phyloP scores from a whole-genome alignment of 2,797 vertebrate species.

The Leuciscus waleckii region DNA sequence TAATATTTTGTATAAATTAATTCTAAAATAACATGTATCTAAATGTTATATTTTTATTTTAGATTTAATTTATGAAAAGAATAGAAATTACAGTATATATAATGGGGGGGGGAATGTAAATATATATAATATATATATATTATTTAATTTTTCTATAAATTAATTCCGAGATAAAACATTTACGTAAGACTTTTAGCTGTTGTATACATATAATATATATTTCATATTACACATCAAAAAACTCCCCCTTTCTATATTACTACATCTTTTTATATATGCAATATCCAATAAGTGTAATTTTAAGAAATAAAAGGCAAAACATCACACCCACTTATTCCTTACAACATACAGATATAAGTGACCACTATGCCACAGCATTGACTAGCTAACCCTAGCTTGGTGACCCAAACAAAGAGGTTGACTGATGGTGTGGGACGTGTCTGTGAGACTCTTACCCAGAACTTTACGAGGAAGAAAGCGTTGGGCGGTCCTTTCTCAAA shows the following conservation, averaged over 20 bases:
- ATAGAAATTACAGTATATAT: no score
- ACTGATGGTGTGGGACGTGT: not conserved
- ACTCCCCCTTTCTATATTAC: not conserved
- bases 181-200: not conserved
- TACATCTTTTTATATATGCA: not conserved
- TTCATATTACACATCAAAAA: not conserved
- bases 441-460: slow-evolving; percentile 87
- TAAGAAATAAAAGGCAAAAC: not conserved
- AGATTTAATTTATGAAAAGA: no score
- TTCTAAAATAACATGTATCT: not conserved
- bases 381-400: not conserved
- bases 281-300: not conserved
- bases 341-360: not conserved
- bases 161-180: not conserved
- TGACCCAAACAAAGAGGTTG: not conserved
- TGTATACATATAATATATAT: not conserved
- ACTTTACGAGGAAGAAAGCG: slow-evolving; percentile 96
- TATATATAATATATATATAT: not conserved
- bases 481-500: slow-evolving; percentile 92
- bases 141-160: not conserved
- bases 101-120: no score
- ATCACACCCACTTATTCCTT: not conserved
- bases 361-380: not conserved
- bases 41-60: not conserved
- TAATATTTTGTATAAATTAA: no score